Evolutionary conservation across 1,140 invertebrate genomes (phyloP).

Genomic region (Teleogryllus occipitalis): DNA sequence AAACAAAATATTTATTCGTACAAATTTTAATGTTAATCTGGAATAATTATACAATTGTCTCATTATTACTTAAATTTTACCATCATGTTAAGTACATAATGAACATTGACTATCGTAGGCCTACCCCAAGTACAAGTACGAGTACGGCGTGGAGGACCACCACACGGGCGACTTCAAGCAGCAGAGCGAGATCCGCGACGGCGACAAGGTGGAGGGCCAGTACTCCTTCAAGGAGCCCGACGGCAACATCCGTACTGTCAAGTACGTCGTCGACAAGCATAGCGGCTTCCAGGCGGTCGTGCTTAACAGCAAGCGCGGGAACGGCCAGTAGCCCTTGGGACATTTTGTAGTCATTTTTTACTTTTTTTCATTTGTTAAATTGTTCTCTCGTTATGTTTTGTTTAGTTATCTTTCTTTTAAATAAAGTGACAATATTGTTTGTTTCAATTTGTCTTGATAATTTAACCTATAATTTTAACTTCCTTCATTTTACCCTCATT

Average conservation of each 20-base stretch:
- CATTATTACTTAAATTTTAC: neutral
- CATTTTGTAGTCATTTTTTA: neutral
- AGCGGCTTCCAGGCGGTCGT: constrained; percentile 24
- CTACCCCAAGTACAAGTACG: constrained; percentile 25
- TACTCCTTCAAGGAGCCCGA: constrained; percentile 41
- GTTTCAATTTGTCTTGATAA: too few relatives aligned
- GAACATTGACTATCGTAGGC: neutral
- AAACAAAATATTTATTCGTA: neutral
- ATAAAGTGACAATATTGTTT: neutral
- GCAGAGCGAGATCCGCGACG: constrained; percentile 22
- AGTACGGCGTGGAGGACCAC: constrained; percentile 24
- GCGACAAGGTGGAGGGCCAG: constrained; percentile 24
- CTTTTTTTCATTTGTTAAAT: neutral
- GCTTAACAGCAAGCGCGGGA: neutral
- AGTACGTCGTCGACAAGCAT: constrained; percentile 34
- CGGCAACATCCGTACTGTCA: constrained; percentile 38
- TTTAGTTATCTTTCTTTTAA: neutral
- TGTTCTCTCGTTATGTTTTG: neutral
- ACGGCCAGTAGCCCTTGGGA: neutral
- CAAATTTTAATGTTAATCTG: neutral
- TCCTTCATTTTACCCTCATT: too few relatives aligned
- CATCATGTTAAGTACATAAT: neutral
- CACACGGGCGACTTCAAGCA: constrained; percentile 26
- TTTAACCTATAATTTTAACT: too few relatives aligned
- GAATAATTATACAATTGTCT: neutral